phyloP scores from a whole-genome alignment of 2,888 invertebrate genomes.

The Caenorhabditis panamensis region DNA sequence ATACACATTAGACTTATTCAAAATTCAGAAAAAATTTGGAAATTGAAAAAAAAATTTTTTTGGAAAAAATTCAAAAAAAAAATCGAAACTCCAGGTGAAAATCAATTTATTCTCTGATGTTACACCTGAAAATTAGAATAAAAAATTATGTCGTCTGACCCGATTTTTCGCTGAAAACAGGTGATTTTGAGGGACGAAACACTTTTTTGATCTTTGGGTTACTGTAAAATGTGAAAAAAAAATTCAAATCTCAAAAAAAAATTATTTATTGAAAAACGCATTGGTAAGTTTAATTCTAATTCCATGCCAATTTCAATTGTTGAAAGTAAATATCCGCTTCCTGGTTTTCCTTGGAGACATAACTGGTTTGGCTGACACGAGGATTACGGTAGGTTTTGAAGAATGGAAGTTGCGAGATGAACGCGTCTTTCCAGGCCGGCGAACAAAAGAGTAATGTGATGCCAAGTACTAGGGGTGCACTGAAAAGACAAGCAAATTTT shows the following conservation, averaged over 20 bases:
- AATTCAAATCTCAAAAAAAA: no score
- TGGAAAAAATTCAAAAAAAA: no score
- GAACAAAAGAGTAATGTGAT: conserved; percentile 8
- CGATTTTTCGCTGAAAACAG: no score
- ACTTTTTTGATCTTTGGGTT: no score
- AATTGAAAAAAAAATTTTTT: not conserved
- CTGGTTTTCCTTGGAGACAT: not conserved
- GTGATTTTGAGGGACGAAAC: no score
- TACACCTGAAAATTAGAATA: not conserved
- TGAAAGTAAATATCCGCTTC: conserved; percentile 36
- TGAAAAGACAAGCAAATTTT: no score
- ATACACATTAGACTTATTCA: no score
- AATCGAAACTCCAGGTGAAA: no score
- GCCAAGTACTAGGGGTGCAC: conserved; percentile 7
- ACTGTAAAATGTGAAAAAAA: no score
- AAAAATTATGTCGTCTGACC: conserved; percentile 2
- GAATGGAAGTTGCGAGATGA: conserved; percentile 14
- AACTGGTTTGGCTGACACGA: not conserved
- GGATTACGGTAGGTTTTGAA: conserved; percentile 1
- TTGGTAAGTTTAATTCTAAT: no score
- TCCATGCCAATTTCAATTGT: conserved; percentile 43
- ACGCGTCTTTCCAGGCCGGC: conserved; percentile 32
- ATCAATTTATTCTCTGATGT: no score
- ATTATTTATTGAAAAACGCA: no score
- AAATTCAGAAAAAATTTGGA: not conserved